These are phyloP conservation scores for Gallinago paraguaiae DNA, from an alignment of 2,113 vertebrate species.

Conservation along the genomic window DNA sequence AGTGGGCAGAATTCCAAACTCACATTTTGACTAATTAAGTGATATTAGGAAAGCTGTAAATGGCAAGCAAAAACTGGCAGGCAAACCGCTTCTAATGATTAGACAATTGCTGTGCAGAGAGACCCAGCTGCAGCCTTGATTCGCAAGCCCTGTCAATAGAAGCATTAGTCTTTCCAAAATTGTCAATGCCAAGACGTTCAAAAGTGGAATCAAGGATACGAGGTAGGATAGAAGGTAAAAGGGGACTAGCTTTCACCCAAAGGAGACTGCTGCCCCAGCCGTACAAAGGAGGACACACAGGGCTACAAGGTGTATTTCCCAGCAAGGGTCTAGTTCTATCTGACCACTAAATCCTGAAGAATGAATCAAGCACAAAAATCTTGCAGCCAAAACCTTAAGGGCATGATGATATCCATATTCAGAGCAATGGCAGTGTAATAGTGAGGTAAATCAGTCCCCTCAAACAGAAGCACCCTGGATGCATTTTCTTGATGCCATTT, in stretches of 20 bases:
- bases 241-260: not conserved
- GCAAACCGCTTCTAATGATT: slow-evolving; percentile 41
- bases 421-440: not conserved
- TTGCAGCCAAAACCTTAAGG: not conserved
- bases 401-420: not conserved
- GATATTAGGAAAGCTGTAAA: slow-evolving; percentile 67
- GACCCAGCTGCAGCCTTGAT: slow-evolving; percentile 34
- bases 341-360: not conserved
- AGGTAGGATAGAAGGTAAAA: not conserved
- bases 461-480: not conserved
- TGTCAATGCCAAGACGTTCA: not conserved
- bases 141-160: not conserved
- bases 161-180: not conserved
- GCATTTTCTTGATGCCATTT: not conserved
- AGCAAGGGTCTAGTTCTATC: not conserved
- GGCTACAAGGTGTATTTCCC: not conserved
- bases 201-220: not conserved
- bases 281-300: not conserved
- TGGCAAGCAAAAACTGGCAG: slow-evolving; percentile 57
- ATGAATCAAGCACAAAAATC: not conserved
- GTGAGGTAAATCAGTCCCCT: not conserved
- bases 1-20: slow-evolving; percentile 60
- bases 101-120: slow-evolving; percentile 40
- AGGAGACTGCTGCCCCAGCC: not conserved
- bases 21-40: slow-evolving; percentile 70